Evolutionary conservation across 2,888 invertebrate genomes (phyloP), one percentile per base, ranked within the genome.

Genomic region (Lithophane ornitopus): DNA sequence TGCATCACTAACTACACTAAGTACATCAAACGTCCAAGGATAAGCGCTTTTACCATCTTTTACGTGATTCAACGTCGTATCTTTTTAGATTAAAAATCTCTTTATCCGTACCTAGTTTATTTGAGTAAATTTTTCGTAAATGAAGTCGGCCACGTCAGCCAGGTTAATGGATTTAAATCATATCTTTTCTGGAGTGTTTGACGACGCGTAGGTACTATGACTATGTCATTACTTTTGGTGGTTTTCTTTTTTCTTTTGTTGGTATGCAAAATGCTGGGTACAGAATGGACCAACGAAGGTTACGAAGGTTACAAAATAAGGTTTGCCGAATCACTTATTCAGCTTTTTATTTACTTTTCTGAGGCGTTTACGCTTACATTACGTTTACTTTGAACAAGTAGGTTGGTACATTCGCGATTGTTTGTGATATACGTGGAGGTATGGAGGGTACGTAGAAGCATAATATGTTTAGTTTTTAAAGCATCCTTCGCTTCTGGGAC

Each of bases 81-180:
- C 84, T 88, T 89, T 87, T 86, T 88, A 78, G 86, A 84, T 88
- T 88, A 88, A 86, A 90, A 86, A 88, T 82, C 79, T 86, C 77
- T 84, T 84, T 81, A 85, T 83, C 70, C 82, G 82, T 90, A 34
- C 34, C 34, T 34, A 91, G 89, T 91, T 90, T 87, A 86, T 82
- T 87, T 88, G 86, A 89, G 91, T 19, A 89, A 0, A 91, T 92
- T 91, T 90, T 84, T 87, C 76, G 89, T 89, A 90, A 93, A 92
- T 91, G 89, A 89, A 88, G 84, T 85, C 78, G 65, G 68, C 52
- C 70, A 68, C 52, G 68, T 78, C 80, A 75, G 73, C 87, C 89
- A 90, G 88, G 91, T 90, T 90, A 92, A 90, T 91, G 86, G 89
- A 82, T 83, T 88, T 80, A 73, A 85, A 81, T 76, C 73, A 71